A percentile compares a stretch with the other conserved stretches of the same genome.
phyloP scores from a whole-genome alignment of 2,113 vertebrate genomes.

The Ictalurus furcatus region DNA sequence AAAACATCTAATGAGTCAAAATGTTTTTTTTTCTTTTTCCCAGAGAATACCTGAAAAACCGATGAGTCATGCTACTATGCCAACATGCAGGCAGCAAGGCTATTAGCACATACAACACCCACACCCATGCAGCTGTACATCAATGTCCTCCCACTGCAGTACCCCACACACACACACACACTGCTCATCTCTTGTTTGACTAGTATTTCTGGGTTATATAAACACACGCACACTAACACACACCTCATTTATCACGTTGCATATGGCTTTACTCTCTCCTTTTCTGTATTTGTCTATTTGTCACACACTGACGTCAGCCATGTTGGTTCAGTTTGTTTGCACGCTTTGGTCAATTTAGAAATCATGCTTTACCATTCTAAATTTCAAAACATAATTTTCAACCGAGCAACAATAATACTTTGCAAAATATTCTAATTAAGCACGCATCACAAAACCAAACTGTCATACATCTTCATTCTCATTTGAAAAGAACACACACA shows the following conservation, averaged over 20 bases:
- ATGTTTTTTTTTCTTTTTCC: background rate
- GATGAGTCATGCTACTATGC: conserved; percentile 43
- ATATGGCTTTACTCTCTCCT: background rate
- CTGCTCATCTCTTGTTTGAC: background rate
- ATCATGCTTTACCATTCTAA: background rate
- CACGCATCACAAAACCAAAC: background rate
- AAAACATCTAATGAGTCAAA: background rate
- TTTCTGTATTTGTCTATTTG: background rate
- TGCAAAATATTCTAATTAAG: background rate
- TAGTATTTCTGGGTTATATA: conserved; percentile 9
- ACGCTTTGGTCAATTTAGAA: background rate
- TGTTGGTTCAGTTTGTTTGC: background rate
- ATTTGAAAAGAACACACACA: background rate
- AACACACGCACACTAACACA: conserved; percentile 7
- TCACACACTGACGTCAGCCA: background rate
- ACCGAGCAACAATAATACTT: background rate
- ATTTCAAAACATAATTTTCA: background rate
- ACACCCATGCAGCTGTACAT: conserved; percentile 36
- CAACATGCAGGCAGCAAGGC: conserved; percentile 14
- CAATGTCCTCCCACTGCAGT: conserved; percentile 45
- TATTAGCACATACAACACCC: conserved; percentile 44
- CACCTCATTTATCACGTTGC: conserved; percentile 32
- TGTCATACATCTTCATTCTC: background rate
- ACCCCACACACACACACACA: conserved; percentile 22
- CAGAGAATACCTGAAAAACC: conserved; percentile 25